Base-by-base conservation (phyloP, 2,797 vertebrate genomes). In the Pangasius macronema region DNA sequence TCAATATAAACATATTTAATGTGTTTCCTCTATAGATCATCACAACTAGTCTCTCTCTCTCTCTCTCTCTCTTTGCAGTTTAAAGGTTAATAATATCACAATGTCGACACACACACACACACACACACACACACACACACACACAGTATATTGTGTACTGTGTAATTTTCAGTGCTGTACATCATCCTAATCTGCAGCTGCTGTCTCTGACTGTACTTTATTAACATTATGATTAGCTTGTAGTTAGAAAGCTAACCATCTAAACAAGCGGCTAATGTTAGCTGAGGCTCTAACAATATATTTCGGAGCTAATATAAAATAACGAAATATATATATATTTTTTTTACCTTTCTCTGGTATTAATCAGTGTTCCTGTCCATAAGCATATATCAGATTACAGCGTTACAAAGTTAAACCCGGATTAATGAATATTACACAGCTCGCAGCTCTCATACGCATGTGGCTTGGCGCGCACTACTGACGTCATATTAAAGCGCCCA, bases 401-500 rank as follows among this genome's bases (percentile, higher is more conserved):
- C 4, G 0, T 1, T 5, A 46, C 22, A 53, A 36, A 55, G 5
- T 24, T 33, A 24, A 24, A 33, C 20, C 39, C 6, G 3, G 75
- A 51, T 53, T 53, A 33, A 53, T 4, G 1, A 57, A 55, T 5
- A 14, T 22, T 3, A 22, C 39, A 68, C 59, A 14, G 1, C 30
- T 55, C 36, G 18, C 51, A 10, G 51, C 30, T 59, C 51, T 42
- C 39, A 10, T 49, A 83, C 83, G 81, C 88, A 72, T 46, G 88
- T 80, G 82, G 11, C 16, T 9, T 55, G 0, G 51, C 39, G 82
- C 24, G 27, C 49, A 2, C 27, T 0, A 3, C 3, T 89, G 88
- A 89, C 90, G 88, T 88, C 87, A 84, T 42, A 84, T 53, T 36
- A 3, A 84, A 39, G 90, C 82, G 88, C 27, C 82, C 46, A 27